Evolutionary conservation across 2,797 vertebrate species (phyloP).

Genomic region (Euphonia xanthogaster): DNA sequence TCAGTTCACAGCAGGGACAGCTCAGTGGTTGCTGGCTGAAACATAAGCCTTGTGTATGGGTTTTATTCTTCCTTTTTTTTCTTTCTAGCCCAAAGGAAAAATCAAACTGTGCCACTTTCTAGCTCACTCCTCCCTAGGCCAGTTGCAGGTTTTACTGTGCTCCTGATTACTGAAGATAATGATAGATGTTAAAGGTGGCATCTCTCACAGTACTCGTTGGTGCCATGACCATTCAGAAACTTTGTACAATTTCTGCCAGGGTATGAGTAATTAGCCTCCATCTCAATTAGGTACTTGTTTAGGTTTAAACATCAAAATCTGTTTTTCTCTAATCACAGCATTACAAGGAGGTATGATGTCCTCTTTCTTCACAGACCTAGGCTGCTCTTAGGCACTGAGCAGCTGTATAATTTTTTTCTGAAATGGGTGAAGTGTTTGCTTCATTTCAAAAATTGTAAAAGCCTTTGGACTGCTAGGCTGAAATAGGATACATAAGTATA

Average conservation of each 20-base stretch:
- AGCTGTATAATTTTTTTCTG: not conserved
- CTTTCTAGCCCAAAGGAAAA: not conserved
- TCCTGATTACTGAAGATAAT: not conserved
- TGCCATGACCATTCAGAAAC: not conserved
- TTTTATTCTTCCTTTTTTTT: not conserved
- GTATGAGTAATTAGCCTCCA: not conserved
- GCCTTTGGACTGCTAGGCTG: not conserved
- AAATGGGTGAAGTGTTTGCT: not conserved
- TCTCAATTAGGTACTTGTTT: not conserved
- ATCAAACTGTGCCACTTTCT: not conserved
- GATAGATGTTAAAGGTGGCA: not conserved
- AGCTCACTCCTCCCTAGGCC: not conserved
- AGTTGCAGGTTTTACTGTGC: not conserved
- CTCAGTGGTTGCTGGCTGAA: slow-evolving; percentile 42
- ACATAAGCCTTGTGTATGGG: slow-evolving; percentile 23
- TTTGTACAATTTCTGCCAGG: not conserved
- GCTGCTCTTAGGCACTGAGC: not conserved
- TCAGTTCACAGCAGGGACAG: slow-evolving; percentile 58
- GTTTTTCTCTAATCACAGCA: not conserved
- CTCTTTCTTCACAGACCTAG: not conserved
- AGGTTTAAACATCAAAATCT: not conserved
- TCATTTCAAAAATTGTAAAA: slow-evolving; percentile 9
- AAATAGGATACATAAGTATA: not conserved
- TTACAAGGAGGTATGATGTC: not conserved
- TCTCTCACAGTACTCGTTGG: not conserved